These are phyloP conservation scores for Sus scrofa DNA, from an alignment of 2,113 vertebrate genomes.

Conservation along the genomic window T2T-Sscrofa CM000814.6:37644501-37645000, in stretches of 20 bases:
- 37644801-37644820: background rate
- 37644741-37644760: background rate
- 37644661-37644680: background rate
- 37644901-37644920: background rate
- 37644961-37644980: background rate
- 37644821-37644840: slow-evolving; percentile 19
- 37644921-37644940: background rate
- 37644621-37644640: background rate
- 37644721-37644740: background rate
- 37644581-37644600: background rate
- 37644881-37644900: background rate
- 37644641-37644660: background rate
- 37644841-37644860: background rate
- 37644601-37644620: background rate
- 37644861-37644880: background rate
- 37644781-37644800: background rate
- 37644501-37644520: too few species aligned
- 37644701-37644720: background rate
- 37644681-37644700: background rate
- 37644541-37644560: background rate
- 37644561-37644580: background rate
- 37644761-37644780: background rate
- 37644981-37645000: background rate
- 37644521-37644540: too few species aligned
- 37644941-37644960: background rate